Evolutionary conservation across 2,797 vertebrate genomes (phyloP).

Genomic region (Pterois miles): DNA sequence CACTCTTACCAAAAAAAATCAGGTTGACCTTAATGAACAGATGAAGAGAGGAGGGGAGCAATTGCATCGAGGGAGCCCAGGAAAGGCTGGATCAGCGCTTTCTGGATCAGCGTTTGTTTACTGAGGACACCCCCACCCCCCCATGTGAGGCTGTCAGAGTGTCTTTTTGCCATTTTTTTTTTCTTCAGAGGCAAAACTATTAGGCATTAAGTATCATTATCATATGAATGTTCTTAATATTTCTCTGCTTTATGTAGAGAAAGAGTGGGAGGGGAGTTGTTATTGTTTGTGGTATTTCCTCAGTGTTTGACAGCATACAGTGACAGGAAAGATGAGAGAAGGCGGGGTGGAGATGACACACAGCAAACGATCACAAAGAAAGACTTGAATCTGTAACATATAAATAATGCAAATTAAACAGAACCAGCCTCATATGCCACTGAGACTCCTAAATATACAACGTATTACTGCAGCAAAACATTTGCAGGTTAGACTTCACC

Average conservation of each 20-base stretch:
- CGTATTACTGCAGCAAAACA: constrained; percentile 3
- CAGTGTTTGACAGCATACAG: constrained; percentile 20
- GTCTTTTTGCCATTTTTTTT: constrained; percentile 28
- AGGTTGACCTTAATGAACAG: constrained; percentile 83
- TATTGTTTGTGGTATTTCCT: constrained; percentile 37
- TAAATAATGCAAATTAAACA: constrained; percentile 12
- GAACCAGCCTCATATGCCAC: background rate
- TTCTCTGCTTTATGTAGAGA: constrained; percentile 20
- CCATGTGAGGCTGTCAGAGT: constrained; percentile 70
- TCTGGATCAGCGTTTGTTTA: constrained; percentile 75
- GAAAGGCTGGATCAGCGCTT: constrained; percentile 75
- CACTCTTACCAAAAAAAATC: constrained; percentile 59
- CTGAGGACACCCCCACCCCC: constrained; percentile 73
- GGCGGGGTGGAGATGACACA: constrained; percentile 2
- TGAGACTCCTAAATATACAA: background rate
- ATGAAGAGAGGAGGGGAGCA: constrained; percentile 73
- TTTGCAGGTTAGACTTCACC: background rate
- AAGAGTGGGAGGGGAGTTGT: constrained; percentile 25
- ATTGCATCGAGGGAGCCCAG: constrained; percentile 66
- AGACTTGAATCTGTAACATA: background rate
- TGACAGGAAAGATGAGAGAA: constrained; percentile 27
- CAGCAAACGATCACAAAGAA: constrained; percentile 1
- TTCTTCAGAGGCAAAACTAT: constrained; percentile 41
- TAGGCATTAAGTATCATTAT: constrained; percentile 42
- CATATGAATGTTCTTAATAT: constrained; percentile 50